Evolutionary conservation across 2,888 invertebrate genomes (phyloP), one percentile per base, ranked within the genome.

Genomic region (Chrysopilus asiliformis): DNA sequence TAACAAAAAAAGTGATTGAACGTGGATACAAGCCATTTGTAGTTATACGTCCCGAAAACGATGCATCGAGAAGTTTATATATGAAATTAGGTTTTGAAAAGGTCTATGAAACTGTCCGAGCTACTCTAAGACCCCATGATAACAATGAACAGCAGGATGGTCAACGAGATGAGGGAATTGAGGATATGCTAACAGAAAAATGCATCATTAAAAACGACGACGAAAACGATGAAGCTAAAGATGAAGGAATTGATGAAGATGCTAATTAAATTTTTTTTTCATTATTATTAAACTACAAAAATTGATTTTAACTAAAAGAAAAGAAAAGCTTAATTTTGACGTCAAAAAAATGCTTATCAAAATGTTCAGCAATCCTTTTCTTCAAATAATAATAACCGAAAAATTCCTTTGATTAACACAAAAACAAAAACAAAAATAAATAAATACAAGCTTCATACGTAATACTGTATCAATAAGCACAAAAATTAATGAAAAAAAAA

Each of bases 1-100:
- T 78, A 43, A 76, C 77, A 38, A 67, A 70, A 51, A 71, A 72
- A 48, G 77, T 79, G 31, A 72, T 74, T 28, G 73, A 75, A 36
- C 70, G 79, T 37, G 80, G 85, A 45, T 86, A 86, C 64, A 72
- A 76, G 52, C 85, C 86, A 40, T 86, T 84, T 64, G 86, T 86
- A 46, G 83, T 86, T 51, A 86, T 86, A 66, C 71, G 78, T 58
- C 85, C 85, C 43, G 84, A 85, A 63, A 86, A 86, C 62, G 82
- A 83, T 61, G 85, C 86, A 44, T 85, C 85, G 47, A 78, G 81
- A 55, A 79, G 78, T 52, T 72, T 86, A 38, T 86, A 86, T 65
- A 76, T 72, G 49, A 86, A 86, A 60, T 70, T 86, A 53, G 84
- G 85, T 53, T 86, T 85, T 66, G 72, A 72, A 57, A 80, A 76